phyloP scores from a whole-genome alignment of 2,113 vertebrate genomes.

The Sitta europaea region DNA sequence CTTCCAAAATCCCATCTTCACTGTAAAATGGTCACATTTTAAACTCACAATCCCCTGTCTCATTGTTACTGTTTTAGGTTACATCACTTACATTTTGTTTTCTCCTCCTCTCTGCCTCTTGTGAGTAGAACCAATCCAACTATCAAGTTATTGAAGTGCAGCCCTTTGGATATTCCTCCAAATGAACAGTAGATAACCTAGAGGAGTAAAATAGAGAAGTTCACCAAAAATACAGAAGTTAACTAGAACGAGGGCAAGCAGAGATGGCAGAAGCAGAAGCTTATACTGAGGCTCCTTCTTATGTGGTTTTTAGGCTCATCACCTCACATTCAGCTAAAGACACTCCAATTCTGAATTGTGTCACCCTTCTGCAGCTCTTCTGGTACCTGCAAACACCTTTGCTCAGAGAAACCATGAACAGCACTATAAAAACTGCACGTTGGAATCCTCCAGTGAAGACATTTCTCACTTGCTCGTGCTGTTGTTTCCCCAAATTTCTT shows the following conservation, averaged over 20 bases:
- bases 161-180: conserved; percentile 92
- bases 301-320: not conserved
- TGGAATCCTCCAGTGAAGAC: not conserved
- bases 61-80: not conserved
- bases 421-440: not conserved
- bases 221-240: not conserved
- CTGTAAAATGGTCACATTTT: not conserved
- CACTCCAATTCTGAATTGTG: not conserved
- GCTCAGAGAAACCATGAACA: not conserved
- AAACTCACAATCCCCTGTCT: not conserved
- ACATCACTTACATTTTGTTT: conserved; percentile 89
- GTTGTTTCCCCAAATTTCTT: not conserved
- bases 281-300: not conserved
- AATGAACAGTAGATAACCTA: conserved; percentile 98
- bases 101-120: conserved; percentile 94
- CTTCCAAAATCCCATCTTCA: not conserved
- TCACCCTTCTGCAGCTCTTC: not conserved
- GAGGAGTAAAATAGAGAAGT: not conserved
- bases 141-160: conserved; percentile 97
- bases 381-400: not conserved
- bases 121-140: conserved; percentile 95
- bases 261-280: not conserved
- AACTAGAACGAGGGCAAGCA: not conserved
- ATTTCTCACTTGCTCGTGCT: not conserved
- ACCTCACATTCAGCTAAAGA: not conserved